phyloP scores from a whole-genome alignment of 2,797 vertebrate species.

The Bradypodion pumilum region DNA sequence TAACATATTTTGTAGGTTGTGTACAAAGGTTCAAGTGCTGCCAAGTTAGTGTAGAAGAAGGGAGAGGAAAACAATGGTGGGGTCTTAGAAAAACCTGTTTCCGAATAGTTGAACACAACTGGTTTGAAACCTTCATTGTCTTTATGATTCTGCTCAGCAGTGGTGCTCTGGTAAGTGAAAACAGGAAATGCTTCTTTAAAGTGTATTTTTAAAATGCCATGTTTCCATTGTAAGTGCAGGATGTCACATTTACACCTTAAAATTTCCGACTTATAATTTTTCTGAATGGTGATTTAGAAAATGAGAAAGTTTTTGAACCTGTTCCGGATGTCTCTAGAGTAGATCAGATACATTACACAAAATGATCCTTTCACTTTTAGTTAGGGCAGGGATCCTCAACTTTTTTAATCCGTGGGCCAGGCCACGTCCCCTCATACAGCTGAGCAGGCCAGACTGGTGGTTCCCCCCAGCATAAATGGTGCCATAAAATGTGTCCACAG shows the following conservation, averaged over 20 bases:
- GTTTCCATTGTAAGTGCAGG: not conserved
- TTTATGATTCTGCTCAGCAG: constrained; percentile 99
- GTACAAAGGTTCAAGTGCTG: constrained; percentile 87
- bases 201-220: not conserved
- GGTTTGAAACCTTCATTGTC: constrained; percentile 98
- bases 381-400: too few relatives aligned
- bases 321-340: not conserved
- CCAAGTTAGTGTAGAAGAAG: constrained; percentile 88
- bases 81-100: constrained; percentile 92
- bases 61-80: constrained; percentile 94
- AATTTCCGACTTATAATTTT: constrained; percentile 19
- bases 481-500: too few relatives aligned
- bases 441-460: too few relatives aligned
- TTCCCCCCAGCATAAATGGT: too few relatives aligned
- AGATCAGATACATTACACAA: not conserved
- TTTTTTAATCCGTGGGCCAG: too few relatives aligned
- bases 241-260: not conserved
- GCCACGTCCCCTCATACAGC: too few relatives aligned
- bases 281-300: not conserved
- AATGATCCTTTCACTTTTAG: not conserved
- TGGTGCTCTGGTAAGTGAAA: constrained; percentile 87
- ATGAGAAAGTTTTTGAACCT: not conserved
- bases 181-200: not conserved
- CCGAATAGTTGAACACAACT: constrained; percentile 96
- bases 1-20: constrained; percentile 77